These are phyloP conservation scores for Argentina silus DNA, from an alignment of 2,797 vertebrate genomes.

Conservation along the genomic window DNA sequence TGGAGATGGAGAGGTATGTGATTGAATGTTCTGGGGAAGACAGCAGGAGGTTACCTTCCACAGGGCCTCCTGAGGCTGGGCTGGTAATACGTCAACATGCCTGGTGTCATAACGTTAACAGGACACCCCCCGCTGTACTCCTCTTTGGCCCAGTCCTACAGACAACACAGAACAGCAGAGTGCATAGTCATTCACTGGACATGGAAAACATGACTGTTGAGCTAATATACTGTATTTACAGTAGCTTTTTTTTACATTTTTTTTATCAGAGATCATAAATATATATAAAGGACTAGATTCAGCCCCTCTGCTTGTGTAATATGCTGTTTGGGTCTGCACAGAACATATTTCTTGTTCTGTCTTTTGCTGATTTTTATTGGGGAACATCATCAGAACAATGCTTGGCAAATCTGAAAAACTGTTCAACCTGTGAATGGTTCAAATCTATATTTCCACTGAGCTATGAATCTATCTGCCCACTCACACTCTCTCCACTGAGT, in stretches of 20 bases:
- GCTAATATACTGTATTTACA: background rate
- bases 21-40: background rate
- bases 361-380: background rate
- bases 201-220: too few species aligned
- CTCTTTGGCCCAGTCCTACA: constrained; percentile 77
- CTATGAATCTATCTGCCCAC: background rate
- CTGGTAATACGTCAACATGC: constrained; percentile 78
- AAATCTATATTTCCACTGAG: background rate
- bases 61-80: constrained; percentile 76
- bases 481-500: background rate
- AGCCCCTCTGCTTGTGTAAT: too few species aligned
- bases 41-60: constrained; percentile 70
- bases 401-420: background rate
- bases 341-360: too few species aligned
- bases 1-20: constrained; percentile 1
- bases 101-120: constrained; percentile 79
- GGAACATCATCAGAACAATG: background rate
- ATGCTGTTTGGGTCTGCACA: background rate
- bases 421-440: background rate
- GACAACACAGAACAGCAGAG: constrained; percentile 31
- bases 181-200: constrained; percentile 44
- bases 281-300: too few species aligned
- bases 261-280: too few species aligned
- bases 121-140: constrained; percentile 79
- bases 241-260: background rate